Conservation (phyloP, 1,140 invertebrate species). For the Sesamia nonagrioides region DNA sequence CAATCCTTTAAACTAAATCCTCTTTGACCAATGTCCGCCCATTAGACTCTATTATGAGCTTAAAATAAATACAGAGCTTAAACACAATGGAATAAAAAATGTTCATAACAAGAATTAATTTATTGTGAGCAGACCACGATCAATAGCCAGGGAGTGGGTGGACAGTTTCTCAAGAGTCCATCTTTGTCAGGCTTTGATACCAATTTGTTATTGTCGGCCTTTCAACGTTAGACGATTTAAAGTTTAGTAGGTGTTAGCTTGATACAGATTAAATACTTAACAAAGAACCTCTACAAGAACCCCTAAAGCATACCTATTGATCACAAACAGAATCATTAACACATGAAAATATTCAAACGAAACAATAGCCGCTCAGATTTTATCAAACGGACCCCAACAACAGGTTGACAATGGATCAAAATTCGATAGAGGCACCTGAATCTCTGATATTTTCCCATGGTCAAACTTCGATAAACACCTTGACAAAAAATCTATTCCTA, state of each 20-base stretch:
- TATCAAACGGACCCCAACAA: slow-evolving; percentile 66
- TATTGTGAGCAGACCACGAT: slow-evolving; percentile 81
- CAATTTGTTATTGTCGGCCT: slow-evolving; percentile 85
- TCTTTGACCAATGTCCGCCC: slow-evolving; percentile 82
- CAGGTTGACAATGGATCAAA: slow-evolving; percentile 79
- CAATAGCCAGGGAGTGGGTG: slow-evolving; percentile 84
- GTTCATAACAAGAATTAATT: slow-evolving; percentile 86
- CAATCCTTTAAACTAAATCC: slow-evolving; percentile 62
- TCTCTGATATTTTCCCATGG: slow-evolving; percentile 85
- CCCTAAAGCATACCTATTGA: slow-evolving; percentile 29
- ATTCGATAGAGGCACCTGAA: slow-evolving; percentile 82
- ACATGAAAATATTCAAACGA: slow-evolving; percentile 45
- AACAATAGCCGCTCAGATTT: slow-evolving; percentile 71
- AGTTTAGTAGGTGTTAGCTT: slow-evolving; percentile 78
- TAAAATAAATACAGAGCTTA: slow-evolving; percentile 77
- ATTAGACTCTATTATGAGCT: slow-evolving; percentile 74
- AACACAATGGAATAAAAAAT: slow-evolving; percentile 82
- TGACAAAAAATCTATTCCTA: slow-evolving; percentile 76
- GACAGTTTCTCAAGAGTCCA: slow-evolving; percentile 85
- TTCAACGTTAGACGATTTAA: slow-evolving; percentile 82
- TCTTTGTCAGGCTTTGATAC: slow-evolving; percentile 86
- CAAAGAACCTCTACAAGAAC: slow-evolving; percentile 57
- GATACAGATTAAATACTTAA: slow-evolving; percentile 62
- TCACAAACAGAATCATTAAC: slow-evolving; percentile 46
- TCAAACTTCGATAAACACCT: slow-evolving; percentile 83